Percentiles rank a stretch among this genome's conserved stretches.
Evolutionary conservation across 2,888 invertebrate genomes (phyloP).

Genomic region (Coleophora flavipennella): DNA sequence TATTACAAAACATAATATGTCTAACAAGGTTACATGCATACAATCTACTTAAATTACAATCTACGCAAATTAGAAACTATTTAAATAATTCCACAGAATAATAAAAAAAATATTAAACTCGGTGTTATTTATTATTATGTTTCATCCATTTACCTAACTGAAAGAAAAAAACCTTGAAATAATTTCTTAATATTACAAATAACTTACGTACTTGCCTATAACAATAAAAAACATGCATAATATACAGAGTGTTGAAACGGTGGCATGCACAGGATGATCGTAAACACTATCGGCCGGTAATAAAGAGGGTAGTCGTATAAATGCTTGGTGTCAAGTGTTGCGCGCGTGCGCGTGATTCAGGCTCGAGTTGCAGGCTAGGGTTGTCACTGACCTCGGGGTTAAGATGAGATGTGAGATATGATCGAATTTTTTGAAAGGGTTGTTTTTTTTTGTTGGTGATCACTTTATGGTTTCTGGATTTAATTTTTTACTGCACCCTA

Average conservation of each 20-base stretch:
- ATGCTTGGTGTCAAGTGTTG: slow-evolving; percentile 36
- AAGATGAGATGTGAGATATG: neutral
- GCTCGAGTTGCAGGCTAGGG: slow-evolving; percentile 21
- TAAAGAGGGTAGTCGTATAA: slow-evolving; percentile 42
- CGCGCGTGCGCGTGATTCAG: slow-evolving; percentile 43
- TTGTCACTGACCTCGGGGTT: neutral
- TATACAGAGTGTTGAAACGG: neutral
- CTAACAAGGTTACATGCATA: no score
- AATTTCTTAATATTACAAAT: slow-evolving; percentile 5
- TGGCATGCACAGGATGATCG: slow-evolving; percentile 33
- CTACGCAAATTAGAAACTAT: neutral
- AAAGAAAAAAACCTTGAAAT: slow-evolving; percentile 4
- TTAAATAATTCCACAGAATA: slow-evolving; percentile 5
- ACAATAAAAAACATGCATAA: no score
- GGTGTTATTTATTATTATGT: slow-evolving; percentile 5
- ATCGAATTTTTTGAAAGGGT: no score
- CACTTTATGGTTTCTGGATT: no score
- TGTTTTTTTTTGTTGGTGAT: no score
- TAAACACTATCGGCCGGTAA: slow-evolving; percentile 38
- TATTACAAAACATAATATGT: no score
- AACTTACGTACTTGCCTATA: neutral
- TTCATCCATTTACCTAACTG: slow-evolving; percentile 8
- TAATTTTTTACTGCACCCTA: no score
- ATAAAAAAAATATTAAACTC: slow-evolving; percentile 4
- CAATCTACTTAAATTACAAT: no score